A percentile compares a stretch with the other conserved stretches of the same genome.
Evolutionary conservation across 35 echinoderm and acorn worm species (phyloP).

Genomic region (Apostichopus californicus): DNA sequence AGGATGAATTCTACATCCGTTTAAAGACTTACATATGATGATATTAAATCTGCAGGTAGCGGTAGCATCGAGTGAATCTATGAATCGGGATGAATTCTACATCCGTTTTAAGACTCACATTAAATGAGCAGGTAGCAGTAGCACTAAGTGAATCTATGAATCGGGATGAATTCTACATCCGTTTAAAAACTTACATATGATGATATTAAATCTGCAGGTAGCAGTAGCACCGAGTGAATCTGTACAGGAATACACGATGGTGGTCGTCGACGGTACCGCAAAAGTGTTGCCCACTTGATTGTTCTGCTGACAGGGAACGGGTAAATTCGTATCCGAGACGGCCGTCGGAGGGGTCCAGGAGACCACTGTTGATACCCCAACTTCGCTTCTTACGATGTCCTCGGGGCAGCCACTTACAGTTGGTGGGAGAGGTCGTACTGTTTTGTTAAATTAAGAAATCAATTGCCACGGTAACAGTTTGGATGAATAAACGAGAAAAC

Average conservation of each 20-base stretch:
- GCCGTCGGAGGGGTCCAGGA: background rate
- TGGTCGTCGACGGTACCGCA: background rate
- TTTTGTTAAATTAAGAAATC: background rate
- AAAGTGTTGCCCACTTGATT: background rate
- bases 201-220: conserved; percentile 24
- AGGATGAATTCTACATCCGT: too few relatives aligned
- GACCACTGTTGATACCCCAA: background rate
- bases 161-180: too few relatives aligned
- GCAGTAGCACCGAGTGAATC: background rate
- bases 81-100: background rate
- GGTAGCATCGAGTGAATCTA: background rate
- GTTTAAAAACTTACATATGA: background rate
- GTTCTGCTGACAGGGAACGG: background rate
- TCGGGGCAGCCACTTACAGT: background rate
- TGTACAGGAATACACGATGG: conserved; percentile 34
- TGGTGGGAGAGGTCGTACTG: conserved; percentile 24
- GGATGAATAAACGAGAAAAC: background rate
- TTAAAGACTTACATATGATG: background rate
- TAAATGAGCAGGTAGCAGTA: background rate
- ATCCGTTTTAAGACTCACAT: background rate
- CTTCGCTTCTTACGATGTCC: background rate
- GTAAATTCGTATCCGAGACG: background rate
- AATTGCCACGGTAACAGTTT: background rate
- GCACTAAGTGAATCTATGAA: background rate
- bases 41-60: conserved; percentile 24